phyloP scores from a whole-genome alignment of 1,140 invertebrate species.

The Brachionus rotundiformis region DNA sequence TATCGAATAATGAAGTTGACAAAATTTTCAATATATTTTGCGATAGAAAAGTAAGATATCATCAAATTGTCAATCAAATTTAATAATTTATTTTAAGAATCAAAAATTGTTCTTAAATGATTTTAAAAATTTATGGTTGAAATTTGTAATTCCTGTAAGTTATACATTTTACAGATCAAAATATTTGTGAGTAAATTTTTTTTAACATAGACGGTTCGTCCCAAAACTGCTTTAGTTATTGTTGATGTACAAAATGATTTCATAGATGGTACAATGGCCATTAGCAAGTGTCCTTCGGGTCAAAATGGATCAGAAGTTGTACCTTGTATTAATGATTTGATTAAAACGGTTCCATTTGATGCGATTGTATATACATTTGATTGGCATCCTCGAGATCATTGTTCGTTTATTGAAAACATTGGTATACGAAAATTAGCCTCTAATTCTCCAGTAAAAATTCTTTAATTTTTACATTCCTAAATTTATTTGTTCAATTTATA shows the following conservation, averaged over 20 bases:
- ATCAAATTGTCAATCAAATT: not conserved
- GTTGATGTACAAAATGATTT: constrained; percentile 99
- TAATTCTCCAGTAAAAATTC: constrained; percentile 66
- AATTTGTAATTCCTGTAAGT: constrained; percentile 37
- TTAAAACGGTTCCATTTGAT: constrained; percentile 81
- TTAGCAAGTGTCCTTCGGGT: constrained; percentile 85
- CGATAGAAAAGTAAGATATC: not conserved
- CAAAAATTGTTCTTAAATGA: not conserved
- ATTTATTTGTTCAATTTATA: not conserved
- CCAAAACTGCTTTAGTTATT: constrained; percentile 75
- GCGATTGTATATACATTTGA: constrained; percentile 90
- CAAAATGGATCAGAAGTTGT: constrained; percentile 70
- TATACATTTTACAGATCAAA: too few species aligned
- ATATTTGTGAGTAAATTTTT: too few species aligned
- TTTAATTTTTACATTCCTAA: constrained; percentile 55
- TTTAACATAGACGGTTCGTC: constrained; percentile 6
- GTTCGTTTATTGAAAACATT: constrained; percentile 92
- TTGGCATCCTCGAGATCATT: constrained; percentile 94
- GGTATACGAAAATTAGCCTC: constrained; percentile 70
- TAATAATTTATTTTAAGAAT: not conserved
- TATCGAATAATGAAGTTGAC: constrained; percentile 26
- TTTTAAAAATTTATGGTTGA: constrained; percentile 18
- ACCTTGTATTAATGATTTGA: constrained; percentile 83
- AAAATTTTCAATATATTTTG: constrained; percentile 35
- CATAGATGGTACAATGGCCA: constrained; percentile 86